Evolutionary conservation across 2,113 vertebrate species (phyloP).

Genomic region (Zosterops hypoxanthus): DNA sequence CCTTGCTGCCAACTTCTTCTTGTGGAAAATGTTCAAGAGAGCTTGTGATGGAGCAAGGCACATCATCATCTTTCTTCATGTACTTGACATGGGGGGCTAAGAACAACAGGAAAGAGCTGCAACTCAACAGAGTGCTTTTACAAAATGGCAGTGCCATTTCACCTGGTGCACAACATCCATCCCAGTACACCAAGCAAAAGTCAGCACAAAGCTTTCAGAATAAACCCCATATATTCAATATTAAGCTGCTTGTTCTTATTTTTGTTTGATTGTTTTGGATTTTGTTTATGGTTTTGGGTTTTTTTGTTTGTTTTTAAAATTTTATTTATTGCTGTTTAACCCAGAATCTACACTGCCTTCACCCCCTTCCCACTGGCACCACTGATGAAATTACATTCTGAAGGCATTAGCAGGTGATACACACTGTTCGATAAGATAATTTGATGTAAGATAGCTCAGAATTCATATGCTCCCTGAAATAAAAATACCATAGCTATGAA

Average conservation of each 20-base stretch:
- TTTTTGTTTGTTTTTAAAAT: neutral
- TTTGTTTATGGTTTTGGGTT: neutral
- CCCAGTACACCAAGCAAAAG: neutral
- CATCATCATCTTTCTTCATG: conserved; percentile 85
- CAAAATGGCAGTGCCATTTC: neutral
- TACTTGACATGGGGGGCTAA: conserved; percentile 92
- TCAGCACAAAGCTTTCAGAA: neutral
- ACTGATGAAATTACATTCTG: neutral
- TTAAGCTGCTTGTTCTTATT: neutral
- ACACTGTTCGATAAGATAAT: neutral
- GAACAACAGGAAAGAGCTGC: neutral
- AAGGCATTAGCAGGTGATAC: neutral
- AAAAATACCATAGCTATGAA: neutral
- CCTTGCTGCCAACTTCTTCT: conserved; percentile 77
- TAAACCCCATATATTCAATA: neutral
- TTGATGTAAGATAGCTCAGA: neutral
- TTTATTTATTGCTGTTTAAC: neutral
- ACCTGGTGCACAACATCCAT: neutral
- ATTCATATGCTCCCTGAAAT: neutral
- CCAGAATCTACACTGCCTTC: neutral
- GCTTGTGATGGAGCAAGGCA: conserved; percentile 94
- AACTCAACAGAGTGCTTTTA: neutral
- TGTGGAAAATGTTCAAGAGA: conserved; percentile 86
- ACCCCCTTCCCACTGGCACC: neutral
- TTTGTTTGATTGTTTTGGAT: neutral